These are phyloP conservation scores for Octomys mimax DNA, from an alignment of 2,797 vertebrate species.

Conservation along the genomic window DNA sequence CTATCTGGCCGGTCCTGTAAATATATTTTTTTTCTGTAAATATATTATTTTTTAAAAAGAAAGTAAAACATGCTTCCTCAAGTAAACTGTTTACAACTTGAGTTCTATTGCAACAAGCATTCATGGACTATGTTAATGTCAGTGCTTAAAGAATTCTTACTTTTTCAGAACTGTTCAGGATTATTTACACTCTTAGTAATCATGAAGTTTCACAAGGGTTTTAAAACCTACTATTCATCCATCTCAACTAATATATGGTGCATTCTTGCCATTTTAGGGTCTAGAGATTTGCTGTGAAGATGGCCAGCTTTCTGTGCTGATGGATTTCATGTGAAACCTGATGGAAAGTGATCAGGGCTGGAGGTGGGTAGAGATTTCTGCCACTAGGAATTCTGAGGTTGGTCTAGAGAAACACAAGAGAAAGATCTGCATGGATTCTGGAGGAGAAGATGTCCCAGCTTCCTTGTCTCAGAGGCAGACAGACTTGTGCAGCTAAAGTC, in stretches of 20 bases:
- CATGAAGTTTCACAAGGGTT: not conserved
- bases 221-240: not conserved
- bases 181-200: not conserved
- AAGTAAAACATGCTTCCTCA: not conserved
- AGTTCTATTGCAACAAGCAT: not conserved
- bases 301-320: not conserved
- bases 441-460: not conserved
- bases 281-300: conserved; percentile 16
- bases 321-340: not conserved
- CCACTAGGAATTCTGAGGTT: not conserved
- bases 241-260: not conserved
- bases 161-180: not conserved
- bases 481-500: accelerated
- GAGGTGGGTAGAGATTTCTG: not conserved
- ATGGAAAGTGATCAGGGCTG: too few relatives aligned
- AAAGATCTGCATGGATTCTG: accelerated
- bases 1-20: too few relatives aligned
- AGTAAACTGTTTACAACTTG: conserved; percentile 28
- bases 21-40: too few relatives aligned
- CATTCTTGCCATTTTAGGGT: not conserved
- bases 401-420: not conserved
- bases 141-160: not conserved
- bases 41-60: not conserved
- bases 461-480: not conserved
- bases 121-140: not conserved